phyloP scores from a whole-genome alignment of 2,888 invertebrate species.

The Lutraria lutraria region DNA sequence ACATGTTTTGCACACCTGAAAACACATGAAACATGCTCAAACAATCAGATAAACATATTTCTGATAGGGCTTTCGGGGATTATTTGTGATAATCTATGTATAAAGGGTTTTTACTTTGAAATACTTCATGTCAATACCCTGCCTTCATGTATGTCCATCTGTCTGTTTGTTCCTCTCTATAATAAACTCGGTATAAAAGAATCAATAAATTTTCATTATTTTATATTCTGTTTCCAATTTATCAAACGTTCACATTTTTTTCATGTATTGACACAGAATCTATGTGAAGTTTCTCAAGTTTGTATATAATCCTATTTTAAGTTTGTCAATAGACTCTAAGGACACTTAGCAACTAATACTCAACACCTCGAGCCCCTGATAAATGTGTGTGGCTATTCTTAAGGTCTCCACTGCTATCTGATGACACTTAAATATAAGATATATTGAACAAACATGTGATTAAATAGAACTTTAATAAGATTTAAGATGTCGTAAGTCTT shows the following conservation, averaged over 20 bases:
- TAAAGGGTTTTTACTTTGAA: too few relatives aligned
- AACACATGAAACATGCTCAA: too few relatives aligned
- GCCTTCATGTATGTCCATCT: too few relatives aligned
- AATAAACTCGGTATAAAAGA: neutral
- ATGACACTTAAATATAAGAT: slow-evolving; percentile 29
- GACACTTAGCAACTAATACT: slow-evolving; percentile 43
- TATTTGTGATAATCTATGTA: too few relatives aligned
- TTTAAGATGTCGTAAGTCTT: slow-evolving; percentile 16
- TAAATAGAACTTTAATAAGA: slow-evolving; percentile 18
- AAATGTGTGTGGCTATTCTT: slow-evolving; percentile 15
- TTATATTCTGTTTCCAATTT: neutral
- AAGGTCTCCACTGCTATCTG: neutral
- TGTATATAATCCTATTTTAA: slow-evolving; percentile 26
- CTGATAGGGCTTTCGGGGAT: too few relatives aligned
- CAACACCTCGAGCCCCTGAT: slow-evolving; percentile 12
- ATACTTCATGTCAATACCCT: too few relatives aligned
- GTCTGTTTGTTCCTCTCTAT: too few relatives aligned
- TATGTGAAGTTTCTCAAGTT: neutral
- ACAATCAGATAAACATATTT: too few relatives aligned
- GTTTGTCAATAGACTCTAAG: slow-evolving; percentile 37
- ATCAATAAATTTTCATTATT: neutral
- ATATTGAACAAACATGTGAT: slow-evolving; percentile 31
- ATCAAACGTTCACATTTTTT: neutral
- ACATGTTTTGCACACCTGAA: too few relatives aligned
- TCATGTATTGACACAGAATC: neutral